Percentiles rank a stretch among this genome's conserved stretches.
Conservation (phyloP, 2,888 invertebrate species). For the Neuroscelio doddi region DNA sequence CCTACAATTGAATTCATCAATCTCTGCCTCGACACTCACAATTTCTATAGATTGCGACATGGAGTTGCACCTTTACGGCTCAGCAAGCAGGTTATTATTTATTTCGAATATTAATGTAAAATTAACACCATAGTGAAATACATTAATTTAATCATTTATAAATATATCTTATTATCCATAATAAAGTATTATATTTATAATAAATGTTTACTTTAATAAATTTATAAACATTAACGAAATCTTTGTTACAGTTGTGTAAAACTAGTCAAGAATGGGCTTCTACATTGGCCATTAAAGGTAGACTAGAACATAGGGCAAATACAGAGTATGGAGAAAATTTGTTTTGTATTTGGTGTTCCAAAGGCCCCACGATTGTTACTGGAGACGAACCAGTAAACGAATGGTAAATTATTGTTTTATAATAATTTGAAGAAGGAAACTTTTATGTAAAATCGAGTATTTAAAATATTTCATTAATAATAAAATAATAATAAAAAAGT, state of each 20-base stretch:
- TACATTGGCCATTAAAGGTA: constrained; percentile 78
- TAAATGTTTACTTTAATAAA: too few relatives aligned
- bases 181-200: too few relatives aligned
- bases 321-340: constrained; percentile 89
- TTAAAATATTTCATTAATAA: not conserved
- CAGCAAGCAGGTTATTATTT: constrained; percentile 77
- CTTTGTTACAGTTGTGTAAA: constrained; percentile 73
- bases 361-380: constrained; percentile 77
- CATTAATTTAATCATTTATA: too few relatives aligned
- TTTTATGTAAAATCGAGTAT: not conserved
- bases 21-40: constrained; percentile 84
- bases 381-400: constrained; percentile 84
- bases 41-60: constrained; percentile 80
- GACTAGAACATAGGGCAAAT: constrained; percentile 83
- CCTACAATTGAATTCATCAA: constrained; percentile 76
- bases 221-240: too few relatives aligned
- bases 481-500: not conserved
- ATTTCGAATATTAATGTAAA: too few relatives aligned
- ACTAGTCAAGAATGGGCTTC: constrained; percentile 84
- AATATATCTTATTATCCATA: too few relatives aligned
- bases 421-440: not conserved
- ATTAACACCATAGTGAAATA: too few relatives aligned
- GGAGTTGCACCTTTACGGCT: constrained; percentile 80
- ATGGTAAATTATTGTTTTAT: constrained; percentile 77
- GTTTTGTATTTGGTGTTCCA: constrained; percentile 83